Conservation (phyloP, 2,888 invertebrate species). For the Lingula anatina region DNA sequence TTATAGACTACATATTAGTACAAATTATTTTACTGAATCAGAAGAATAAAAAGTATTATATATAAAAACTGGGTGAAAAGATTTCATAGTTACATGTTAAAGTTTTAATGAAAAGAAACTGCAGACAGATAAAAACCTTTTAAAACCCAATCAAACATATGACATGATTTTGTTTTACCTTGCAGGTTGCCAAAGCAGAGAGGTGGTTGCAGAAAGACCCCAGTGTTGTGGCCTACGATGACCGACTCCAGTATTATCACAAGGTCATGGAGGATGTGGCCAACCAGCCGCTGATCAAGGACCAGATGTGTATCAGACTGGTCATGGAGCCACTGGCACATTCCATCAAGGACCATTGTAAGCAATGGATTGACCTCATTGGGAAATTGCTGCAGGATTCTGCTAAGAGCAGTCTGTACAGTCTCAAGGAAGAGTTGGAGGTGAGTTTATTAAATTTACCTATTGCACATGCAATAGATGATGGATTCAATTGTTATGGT, state of each 20-base stretch:
- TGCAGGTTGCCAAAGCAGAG: conserved; percentile 62
- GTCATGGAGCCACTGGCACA: conserved; percentile 69
- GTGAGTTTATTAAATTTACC: conserved; percentile 58
- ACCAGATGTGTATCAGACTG: conserved; percentile 55
- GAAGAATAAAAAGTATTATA: too few species aligned
- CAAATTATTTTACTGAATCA: too few species aligned
- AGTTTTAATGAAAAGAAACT: too few species aligned
- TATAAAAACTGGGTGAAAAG: too few species aligned
- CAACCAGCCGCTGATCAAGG: conserved; percentile 33
- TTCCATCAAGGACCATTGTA: conserved; percentile 68
- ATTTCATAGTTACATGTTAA: too few species aligned
- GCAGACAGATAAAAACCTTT: too few species aligned
- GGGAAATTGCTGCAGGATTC: conserved; percentile 66
- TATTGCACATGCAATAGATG: neutral
- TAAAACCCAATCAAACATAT: too few species aligned
- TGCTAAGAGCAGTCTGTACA: conserved; percentile 66
- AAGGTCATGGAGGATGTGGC: conserved; percentile 67
- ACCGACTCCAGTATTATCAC: conserved; percentile 78
- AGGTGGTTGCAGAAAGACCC: conserved; percentile 68
- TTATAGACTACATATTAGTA: too few species aligned
- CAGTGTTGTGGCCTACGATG: conserved; percentile 68
- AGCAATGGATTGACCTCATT: conserved; percentile 72
- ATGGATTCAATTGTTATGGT: too few species aligned
- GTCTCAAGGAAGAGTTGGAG: conserved; percentile 66
- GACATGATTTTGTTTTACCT: too few species aligned